phyloP scores from a whole-genome alignment of 2,888 invertebrate genomes.

The Rhamnusium bicolor region DNA sequence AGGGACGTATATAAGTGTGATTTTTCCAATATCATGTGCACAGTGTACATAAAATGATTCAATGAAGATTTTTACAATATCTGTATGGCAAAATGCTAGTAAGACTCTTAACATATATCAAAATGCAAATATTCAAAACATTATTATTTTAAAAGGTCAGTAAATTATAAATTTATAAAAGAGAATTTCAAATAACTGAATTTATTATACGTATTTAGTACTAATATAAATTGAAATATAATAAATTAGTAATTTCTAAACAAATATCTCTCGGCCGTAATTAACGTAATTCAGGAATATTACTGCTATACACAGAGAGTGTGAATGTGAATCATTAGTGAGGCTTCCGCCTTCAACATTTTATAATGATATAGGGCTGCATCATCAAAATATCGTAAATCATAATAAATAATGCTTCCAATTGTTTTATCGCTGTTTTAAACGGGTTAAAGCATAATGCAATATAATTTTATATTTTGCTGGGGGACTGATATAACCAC shows the following conservation, averaged over 20 bases:
- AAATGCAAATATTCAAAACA: too few species aligned
- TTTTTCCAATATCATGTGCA: too few species aligned
- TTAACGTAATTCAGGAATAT: not conserved
- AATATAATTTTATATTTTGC: not conserved
- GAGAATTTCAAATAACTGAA: too few species aligned
- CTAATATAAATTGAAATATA: not conserved
- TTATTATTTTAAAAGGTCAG: too few species aligned
- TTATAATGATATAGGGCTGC: conserved; percentile 1
- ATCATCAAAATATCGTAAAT: conserved; percentile 12
- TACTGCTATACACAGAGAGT: not conserved
- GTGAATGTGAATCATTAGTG: conserved; percentile 4
- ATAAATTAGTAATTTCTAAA: not conserved
- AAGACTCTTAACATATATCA: too few species aligned
- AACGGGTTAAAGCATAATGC: not conserved
- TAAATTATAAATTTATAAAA: too few species aligned
- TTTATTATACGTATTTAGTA: not conserved
- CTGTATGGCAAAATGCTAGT: too few species aligned
- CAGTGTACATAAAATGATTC: too few species aligned
- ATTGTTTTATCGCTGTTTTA: conserved; percentile 1
- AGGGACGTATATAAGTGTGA: too few species aligned
- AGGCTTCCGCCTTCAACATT: not conserved
- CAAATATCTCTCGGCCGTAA: not conserved
- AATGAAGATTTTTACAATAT: too few species aligned
- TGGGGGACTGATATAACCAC: not conserved
- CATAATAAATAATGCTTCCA: not conserved